Conservation (phyloP, 2,797 vertebrate species). For the Potorous gilbertii region DNA sequence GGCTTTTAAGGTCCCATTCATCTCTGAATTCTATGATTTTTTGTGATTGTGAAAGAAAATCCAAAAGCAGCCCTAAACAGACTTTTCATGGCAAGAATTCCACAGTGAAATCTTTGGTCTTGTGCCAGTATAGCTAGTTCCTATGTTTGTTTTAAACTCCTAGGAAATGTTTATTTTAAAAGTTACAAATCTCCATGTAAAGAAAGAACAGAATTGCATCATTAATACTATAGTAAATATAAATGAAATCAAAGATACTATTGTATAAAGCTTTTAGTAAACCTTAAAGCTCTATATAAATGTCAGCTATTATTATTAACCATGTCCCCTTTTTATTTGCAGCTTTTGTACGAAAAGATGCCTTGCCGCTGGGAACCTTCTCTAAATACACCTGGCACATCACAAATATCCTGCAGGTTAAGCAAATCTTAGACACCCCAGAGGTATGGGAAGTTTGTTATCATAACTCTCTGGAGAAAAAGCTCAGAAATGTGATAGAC, state of each 20-base stretch:
- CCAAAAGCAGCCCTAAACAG: constrained; percentile 14
- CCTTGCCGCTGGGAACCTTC: constrained; percentile 90
- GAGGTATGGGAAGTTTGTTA: constrained; percentile 86
- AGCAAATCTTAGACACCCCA: constrained; percentile 93
- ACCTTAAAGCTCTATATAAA: background rate
- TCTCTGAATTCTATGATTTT: background rate
- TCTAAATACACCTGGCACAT: constrained; percentile 97
- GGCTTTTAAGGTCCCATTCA: background rate
- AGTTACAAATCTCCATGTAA: constrained; percentile 11
- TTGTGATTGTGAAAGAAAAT: background rate
- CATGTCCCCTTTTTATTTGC: constrained; percentile 65
- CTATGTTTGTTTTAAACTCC: constrained; percentile 42
- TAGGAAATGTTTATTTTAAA: constrained; percentile 25
- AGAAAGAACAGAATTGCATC: background rate
- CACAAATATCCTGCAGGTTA: constrained; percentile 92
- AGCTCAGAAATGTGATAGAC: background rate
- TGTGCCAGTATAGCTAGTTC: constrained; percentile 28
- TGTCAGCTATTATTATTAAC: constrained; percentile 28
- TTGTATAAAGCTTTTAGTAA: background rate
- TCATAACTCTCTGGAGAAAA: background rate
- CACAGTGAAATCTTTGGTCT: background rate
- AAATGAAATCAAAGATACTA: background rate
- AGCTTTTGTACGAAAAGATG: constrained; percentile 91
- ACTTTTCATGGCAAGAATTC: constrained; percentile 20
- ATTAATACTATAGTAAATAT: constrained; percentile 19